Base-by-base conservation (phyloP, 2,113 vertebrate species). In the Climacteris rufus region DNA sequence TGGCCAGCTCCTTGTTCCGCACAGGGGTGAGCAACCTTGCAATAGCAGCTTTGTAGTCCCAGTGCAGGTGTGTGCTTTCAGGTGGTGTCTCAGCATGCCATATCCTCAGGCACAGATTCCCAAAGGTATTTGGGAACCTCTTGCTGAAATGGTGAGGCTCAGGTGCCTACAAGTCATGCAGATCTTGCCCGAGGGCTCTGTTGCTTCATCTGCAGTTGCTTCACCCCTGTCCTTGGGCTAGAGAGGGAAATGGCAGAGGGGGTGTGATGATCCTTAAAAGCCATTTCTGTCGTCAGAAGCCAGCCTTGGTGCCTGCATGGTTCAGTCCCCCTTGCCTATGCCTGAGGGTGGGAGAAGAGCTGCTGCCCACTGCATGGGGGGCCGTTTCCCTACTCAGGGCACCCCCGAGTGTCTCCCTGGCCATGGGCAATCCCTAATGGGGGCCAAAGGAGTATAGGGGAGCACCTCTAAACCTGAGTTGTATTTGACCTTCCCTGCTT, bases 51-150 rank as follows among this genome's bases (percentile, higher is more conserved):
- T 8, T 0, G 20, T 16, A 52, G 10, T 44, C 54, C 15, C 2
- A 1, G 33, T 0, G 0, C 35, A 60, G 66, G 31, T 83, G 53
- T 52, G 70, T 0, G 0, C 49, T 40, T 60, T 33, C 40, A 65
- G 83, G 66, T 7, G 31, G 11, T 69, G 85, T 74, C 90, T 88
- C 54, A 33, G 82, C 88, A 57, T 0, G 70, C 66, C 4, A 2
- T 65, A 30, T 47, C 49, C 74, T 70, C 60, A 71, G 81, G 70
- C 74, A 74, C 1, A 12, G 35, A 82, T 69, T 93, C 66, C 35
- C 65, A 69, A 10, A 56, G 52, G 13, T 39, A 71, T 30, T 24
- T 71, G 60, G 81, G 49, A 95, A 84, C 9, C 35, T 84, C 39
- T 66, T 76, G 70, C 75, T 72, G 75, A 90, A 80, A 69, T 1